Conservation (phyloP, 2,113 vertebrate genomes). For the Coturnix japonica region DNA sequence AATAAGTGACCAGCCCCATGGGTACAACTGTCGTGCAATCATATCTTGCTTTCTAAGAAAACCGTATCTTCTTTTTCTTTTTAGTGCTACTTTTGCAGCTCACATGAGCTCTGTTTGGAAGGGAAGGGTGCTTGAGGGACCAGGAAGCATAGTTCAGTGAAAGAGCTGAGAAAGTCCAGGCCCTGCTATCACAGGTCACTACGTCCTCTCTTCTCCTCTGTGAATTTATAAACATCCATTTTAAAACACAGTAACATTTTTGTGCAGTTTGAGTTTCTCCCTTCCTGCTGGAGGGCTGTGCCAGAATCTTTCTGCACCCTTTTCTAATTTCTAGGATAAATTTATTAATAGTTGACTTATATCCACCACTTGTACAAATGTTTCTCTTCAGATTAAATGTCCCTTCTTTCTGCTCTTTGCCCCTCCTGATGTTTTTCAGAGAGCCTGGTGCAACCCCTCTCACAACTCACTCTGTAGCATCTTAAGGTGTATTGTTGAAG, state of each 20-base stretch:
- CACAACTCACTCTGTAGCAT: not conserved
- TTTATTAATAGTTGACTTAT: constrained; percentile 50
- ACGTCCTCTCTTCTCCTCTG: not conserved
- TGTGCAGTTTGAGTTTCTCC: constrained; percentile 33
- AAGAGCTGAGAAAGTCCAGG: constrained; percentile 11
- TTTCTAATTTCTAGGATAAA: constrained; percentile 53
- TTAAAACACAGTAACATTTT: constrained; percentile 32
- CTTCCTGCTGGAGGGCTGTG: constrained; percentile 32
- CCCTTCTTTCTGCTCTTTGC: constrained; percentile 8
- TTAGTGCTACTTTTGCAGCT: not conserved
- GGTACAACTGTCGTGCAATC: not conserved
- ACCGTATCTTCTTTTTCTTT: not conserved
- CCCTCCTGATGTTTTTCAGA: not conserved
- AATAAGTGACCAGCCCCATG: not conserved
- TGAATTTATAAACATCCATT: constrained; percentile 19
- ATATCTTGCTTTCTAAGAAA: not conserved
- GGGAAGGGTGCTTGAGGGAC: not conserved
- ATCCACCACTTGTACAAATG: constrained; percentile 24
- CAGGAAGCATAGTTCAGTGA: not conserved
- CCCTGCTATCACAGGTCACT: not conserved
- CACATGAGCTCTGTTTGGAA: not conserved
- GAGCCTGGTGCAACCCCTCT: not conserved
- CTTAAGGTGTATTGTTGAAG: not conserved
- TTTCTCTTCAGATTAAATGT: constrained; percentile 23
- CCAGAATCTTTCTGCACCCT: constrained; percentile 58